Evolutionary conservation across 2,888 invertebrate genomes (phyloP).

Genomic region (Embidobia sp.): DNA sequence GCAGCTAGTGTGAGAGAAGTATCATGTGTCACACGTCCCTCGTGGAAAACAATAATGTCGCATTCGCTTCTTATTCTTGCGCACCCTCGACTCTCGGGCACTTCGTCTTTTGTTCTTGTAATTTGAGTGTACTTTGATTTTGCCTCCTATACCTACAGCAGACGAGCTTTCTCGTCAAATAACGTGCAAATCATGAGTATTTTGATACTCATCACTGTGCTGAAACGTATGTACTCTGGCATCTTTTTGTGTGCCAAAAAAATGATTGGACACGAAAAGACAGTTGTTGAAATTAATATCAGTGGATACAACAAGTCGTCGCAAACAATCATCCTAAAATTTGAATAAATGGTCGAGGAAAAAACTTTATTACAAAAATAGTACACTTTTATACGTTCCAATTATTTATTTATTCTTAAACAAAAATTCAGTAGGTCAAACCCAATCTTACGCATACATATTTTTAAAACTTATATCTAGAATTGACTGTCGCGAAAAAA

Average conservation of each 20-base stretch:
- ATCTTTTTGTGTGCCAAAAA: slow-evolving; percentile 19
- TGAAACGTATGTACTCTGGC: slow-evolving; percentile 23
- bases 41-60: slow-evolving; percentile 63
- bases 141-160: slow-evolving; percentile 24
- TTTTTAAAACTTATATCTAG: no score
- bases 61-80: slow-evolving; percentile 44
- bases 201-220: slow-evolving; percentile 19
- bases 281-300: no score
- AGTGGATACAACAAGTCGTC: no score
- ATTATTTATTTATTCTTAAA: no score
- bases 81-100: slow-evolving; percentile 47
- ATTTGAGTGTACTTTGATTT: slow-evolving; percentile 63
- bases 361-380: no score
- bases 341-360: no score
- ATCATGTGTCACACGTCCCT: slow-evolving; percentile 53
- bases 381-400: no score
- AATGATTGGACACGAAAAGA: slow-evolving; percentile 27
- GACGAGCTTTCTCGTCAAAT: slow-evolving; percentile 34
- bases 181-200: slow-evolving; percentile 47
- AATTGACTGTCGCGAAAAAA: no score
- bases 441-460: no score
- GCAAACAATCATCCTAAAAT: no score
- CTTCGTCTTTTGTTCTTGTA: slow-evolving; percentile 61
- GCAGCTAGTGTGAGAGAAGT: slow-evolving; percentile 49
- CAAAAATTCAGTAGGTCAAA: no score